Evolutionary conservation across 1,140 invertebrate species (phyloP), one percentile per base, ranked within the genome.

Genomic region (Acyrthosiphon pisum): DNA sequence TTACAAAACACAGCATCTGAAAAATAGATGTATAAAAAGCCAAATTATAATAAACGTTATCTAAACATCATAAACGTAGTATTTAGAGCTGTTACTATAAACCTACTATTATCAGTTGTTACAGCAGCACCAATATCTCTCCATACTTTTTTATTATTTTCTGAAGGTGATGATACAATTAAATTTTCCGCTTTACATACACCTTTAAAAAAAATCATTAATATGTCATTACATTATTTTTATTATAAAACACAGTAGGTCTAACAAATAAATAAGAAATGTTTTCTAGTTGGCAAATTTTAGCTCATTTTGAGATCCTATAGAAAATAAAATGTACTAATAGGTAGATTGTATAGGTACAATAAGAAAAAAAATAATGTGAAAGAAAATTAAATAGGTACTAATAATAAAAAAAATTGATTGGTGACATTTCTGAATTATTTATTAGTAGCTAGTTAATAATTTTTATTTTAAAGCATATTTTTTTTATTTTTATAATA

Each of bases 111-210:
- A 84, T 96, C 95, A 46, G 95, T 95, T 22, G 96, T 97, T 9
- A 96, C 95, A 94, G 96, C 95, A 20, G 96, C 96, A 44, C 96
- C 96, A 53, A 96, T 94, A n/a, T 96, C 94, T 94, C 95, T 96
- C 97, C 97, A 98, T 89, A 96, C 95, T 37, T 95, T 94, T 8
- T 97, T 95, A 94, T 96, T 97, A 94, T 96, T 95, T 93, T 96
- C 94, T 84, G 96, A 96, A n/a, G 97, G 97, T 35, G 97, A 96
- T 1, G 97, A 97, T 26, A 97, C 96, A 95, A 96, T 97, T 20
- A 97, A 95, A 93, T 97, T 96, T 26, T 95, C 94, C 94, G 96
- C 95, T 94, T 95, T 94, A 68, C 96, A 94, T 76, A 96, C 94
- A 94, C 96, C 97, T 97, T 93, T 95, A 93, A 93, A 93, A 94